Conservation (phyloP, 2,113 vertebrate genomes). For the Psittacula cyanocephala region DNA sequence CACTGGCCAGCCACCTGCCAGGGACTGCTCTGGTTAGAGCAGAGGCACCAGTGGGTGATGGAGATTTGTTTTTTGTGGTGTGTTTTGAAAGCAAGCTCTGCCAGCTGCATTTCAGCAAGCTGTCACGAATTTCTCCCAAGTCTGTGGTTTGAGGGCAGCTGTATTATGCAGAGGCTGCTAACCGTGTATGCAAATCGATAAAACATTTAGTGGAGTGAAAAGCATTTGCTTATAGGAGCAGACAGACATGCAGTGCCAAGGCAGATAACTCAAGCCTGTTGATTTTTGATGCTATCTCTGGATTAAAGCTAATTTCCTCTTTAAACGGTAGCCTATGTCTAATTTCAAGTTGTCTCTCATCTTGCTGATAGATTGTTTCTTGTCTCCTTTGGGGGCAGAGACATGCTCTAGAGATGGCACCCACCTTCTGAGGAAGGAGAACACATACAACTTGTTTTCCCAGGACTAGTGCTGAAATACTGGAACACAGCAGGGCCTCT, state of each 20-base stretch:
- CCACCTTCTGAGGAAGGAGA: background rate
- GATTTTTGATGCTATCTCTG: background rate
- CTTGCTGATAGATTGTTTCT: background rate
- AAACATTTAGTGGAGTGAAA: background rate
- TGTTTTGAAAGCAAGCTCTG: slow-evolving; percentile 46
- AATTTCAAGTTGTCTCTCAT: background rate
- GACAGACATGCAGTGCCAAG: background rate
- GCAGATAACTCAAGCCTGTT: background rate
- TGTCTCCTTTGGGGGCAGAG: background rate
- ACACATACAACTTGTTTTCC: background rate
- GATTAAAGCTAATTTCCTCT: background rate
- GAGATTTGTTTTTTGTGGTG: background rate
- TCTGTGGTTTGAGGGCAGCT: slow-evolving; percentile 22
- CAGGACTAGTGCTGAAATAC: background rate
- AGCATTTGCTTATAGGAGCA: background rate
- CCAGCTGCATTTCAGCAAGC: slow-evolving; percentile 45
- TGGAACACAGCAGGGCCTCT: background rate
- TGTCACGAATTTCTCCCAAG: slow-evolving; percentile 19
- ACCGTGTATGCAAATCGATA: slow-evolving; percentile 37
- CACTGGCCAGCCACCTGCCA: background rate
- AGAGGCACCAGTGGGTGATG: background rate
- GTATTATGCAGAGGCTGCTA: slow-evolving; percentile 26
- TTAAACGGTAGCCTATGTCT: background rate
- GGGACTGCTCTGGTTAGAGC: background rate
- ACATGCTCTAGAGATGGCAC: background rate